Evolutionary conservation across 2,888 invertebrate genomes (phyloP).

Genomic region (Drosophila atripex): DNA sequence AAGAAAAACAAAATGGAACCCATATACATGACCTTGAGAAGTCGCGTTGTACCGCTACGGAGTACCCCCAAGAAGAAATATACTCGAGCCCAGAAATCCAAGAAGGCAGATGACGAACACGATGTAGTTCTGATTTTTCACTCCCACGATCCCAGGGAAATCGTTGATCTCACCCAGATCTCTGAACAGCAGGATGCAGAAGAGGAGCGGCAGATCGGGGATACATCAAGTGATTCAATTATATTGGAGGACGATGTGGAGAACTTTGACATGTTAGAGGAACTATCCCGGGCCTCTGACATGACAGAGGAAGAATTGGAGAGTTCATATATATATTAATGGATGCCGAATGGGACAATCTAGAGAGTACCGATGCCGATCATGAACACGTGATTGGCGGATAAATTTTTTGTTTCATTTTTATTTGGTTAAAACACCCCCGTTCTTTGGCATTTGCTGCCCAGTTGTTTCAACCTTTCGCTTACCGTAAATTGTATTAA

Average conservation of each 20-base stretch:
- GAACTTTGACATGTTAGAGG: no score
- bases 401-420: slow-evolving; percentile 55
- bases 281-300: no score
- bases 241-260: no score
- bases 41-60: neutral
- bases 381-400: slow-evolving; percentile 62
- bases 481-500: slow-evolving; percentile 70
- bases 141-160: neutral
- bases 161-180: neutral
- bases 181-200: neutral
- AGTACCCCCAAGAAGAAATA: neutral
- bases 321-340: no score
- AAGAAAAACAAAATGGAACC: neutral
- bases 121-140: neutral
- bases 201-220: no score
- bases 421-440: neutral
- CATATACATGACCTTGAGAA: neutral
- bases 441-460: slow-evolving; percentile 53
- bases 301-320: no score
- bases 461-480: slow-evolving; percentile 72
- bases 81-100: neutral
- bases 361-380: no score
- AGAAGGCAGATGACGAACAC: neutral
- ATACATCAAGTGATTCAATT: no score
- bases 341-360: no score